Base-by-base conservation (phyloP, 2,888 invertebrate species). In the Ornithoptera priamus region DNA sequence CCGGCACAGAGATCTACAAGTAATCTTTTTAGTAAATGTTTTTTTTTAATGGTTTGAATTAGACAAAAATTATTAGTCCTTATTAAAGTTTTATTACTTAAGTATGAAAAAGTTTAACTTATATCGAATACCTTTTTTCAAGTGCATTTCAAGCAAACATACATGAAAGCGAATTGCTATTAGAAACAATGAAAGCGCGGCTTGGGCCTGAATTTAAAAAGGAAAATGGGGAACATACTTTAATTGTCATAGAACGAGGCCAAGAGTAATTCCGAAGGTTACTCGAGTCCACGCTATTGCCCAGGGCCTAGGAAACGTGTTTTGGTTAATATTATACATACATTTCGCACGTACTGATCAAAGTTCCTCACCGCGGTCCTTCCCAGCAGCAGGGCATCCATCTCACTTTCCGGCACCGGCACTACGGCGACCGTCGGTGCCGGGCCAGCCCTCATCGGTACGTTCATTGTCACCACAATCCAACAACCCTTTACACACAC, bases 381-480 rank as follows among this genome's bases (percentile, higher is more conserved):
- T 75, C 96, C 96, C 68, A 96, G 93, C 74, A 96, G 94, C 77
- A 96, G 87, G 62, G 96, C 96, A 83, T 96, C 96, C 96, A 96
- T 96, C 92, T 96, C 96, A 76, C 96, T 95, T 85, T 96, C 96
- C 12, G 95, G 94, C 56, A 94, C 93, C 58, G 94, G 93, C 65
- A 94, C 93, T 85, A 94, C 94, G 12, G 93, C 92, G 84, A 94
- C 94, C 74, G 94, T 93, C 72, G 94, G 94, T 74, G 92, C 92
- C 3, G 89, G 86, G 42, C 93, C 91, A 4, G 85, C 86, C 69
- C 87, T 86, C 80, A 85, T 78, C 61, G 88, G 79, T 77, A 85
- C 90, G 76, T 86, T 86, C 90, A 89, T 90, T 74, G 81, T 71
- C 46, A 73, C 73, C 65, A 56, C 67, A 74, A 69, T 18, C 72